These are phyloP conservation scores for Proteles cristata DNA, from an alignment of 2,113 vertebrate species.

Conservation along the genomic window DNA sequence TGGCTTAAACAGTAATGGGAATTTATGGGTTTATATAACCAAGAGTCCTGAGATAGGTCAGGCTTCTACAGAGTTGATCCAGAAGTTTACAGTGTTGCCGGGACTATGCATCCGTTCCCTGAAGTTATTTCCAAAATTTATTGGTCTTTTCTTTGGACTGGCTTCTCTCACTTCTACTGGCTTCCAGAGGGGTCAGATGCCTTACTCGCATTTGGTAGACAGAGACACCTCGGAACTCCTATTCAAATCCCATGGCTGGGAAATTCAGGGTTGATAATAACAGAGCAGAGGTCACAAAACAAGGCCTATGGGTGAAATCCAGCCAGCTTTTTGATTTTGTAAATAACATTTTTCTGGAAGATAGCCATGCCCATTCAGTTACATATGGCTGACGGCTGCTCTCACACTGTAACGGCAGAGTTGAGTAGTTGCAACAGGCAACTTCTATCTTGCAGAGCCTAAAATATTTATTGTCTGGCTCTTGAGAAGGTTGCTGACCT, in stretches of 20 bases:
- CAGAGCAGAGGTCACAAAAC: neutral
- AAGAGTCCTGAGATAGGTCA: neutral
- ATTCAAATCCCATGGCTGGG: neutral
- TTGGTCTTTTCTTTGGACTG: neutral
- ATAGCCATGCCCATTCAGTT: neutral
- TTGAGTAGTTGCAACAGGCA: neutral
- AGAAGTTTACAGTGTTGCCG: neutral
- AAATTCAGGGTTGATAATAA: neutral
- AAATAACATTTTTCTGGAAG: neutral
- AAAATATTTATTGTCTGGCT: neutral
- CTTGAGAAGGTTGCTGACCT: neutral
- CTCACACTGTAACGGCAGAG: neutral
- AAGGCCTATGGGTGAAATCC: neutral
- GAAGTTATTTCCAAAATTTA: neutral
- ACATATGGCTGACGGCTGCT: neutral
- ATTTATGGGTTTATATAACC: neutral
- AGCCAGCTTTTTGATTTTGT: neutral
- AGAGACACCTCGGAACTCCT: neutral
- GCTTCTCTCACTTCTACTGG: neutral
- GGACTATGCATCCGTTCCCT: neutral
- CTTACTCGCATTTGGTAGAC: neutral
- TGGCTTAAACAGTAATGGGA: neutral
- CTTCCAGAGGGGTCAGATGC: neutral
- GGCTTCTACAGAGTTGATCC: neutral
- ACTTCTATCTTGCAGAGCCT: neutral